A percentile compares a stretch with the other conserved stretches of the same genome.
These are phyloP conservation scores for Crocallis elinguaria DNA, from an alignment of 2,888 invertebrate genomes.

Conservation along the genomic window DNA sequence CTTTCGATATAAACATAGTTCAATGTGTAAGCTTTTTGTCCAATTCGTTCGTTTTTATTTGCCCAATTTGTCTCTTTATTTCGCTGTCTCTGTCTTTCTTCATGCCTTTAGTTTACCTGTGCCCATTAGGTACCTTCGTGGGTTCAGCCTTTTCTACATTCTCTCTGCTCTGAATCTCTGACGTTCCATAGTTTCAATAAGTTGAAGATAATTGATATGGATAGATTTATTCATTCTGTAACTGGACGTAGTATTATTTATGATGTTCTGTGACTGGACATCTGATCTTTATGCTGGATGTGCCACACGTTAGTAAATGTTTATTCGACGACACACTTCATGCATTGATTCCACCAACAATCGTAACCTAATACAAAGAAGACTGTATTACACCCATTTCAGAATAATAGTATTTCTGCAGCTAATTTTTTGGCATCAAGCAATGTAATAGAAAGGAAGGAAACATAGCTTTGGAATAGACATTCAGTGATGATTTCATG, in stretches of 20 bases:
- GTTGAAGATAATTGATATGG: too few relatives aligned
- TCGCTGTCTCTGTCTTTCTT: not conserved
- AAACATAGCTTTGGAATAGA: slow-evolving; percentile 80
- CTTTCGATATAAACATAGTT: too few relatives aligned
- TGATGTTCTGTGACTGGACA: too few relatives aligned
- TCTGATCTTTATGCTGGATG: not conserved
- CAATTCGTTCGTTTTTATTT: too few relatives aligned
- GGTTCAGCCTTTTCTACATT: not conserved
- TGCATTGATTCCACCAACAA: slow-evolving; percentile 62
- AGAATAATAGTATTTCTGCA: slow-evolving; percentile 72
- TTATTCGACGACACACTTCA: slow-evolving; percentile 9
- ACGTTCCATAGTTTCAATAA: not conserved
- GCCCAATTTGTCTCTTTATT: not conserved
- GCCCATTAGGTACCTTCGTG: not conserved
- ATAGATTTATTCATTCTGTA: too few relatives aligned
- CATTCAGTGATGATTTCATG: slow-evolving; percentile 67
- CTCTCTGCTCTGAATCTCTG: not conserved
- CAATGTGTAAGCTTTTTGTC: too few relatives aligned
- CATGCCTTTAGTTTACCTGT: too few relatives aligned
- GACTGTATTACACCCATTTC: slow-evolving; percentile 65
- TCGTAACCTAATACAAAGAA: slow-evolving; percentile 73
- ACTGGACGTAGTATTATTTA: too few relatives aligned
- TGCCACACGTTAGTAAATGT: not conserved
- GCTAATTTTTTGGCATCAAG: slow-evolving; percentile 83
- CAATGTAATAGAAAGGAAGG: slow-evolving; percentile 69